phyloP scores from a whole-genome alignment of 2,888 invertebrate genomes.

The Caenorhabditis panamensis region DNA sequence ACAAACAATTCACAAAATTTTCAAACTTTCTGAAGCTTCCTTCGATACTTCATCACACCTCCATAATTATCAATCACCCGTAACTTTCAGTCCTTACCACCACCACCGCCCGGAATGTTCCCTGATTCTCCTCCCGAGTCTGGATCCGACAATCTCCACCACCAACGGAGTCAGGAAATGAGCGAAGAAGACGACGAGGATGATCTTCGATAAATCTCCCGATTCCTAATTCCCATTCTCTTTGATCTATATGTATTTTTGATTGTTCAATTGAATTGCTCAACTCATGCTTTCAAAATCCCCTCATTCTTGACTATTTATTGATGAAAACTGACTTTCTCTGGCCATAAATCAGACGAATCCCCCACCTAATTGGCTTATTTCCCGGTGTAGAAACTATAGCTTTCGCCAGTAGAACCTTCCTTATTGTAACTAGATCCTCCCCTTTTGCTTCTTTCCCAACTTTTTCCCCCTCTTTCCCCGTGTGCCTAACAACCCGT shows the following conservation, averaged over 20 bases:
- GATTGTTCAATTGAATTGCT: constrained; percentile 40
- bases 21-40: too few relatives aligned
- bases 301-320: constrained; percentile 11
- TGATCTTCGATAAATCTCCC: constrained; percentile 46
- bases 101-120: constrained; percentile 57
- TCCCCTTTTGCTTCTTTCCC: not conserved
- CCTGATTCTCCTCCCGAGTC: constrained; percentile 62
- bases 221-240: constrained; percentile 3
- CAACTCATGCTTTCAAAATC: constrained; percentile 38
- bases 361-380: not conserved
- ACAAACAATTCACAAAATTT: too few relatives aligned
- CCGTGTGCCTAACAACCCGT: constrained; percentile 54
- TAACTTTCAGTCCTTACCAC: constrained; percentile 55
- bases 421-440: constrained; percentile 12
- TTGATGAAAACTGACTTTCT: constrained; percentile 2
- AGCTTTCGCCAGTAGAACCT: not conserved
- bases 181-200: constrained; percentile 56
- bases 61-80: not conserved
- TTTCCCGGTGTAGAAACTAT: constrained; percentile 22
- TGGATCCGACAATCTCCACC: constrained; percentile 43
- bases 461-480: constrained; percentile 24
- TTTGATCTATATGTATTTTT: constrained; percentile 47
- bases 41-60: too few relatives aligned
- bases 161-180: constrained; percentile 54
- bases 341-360: not conserved